Evolutionary conservation across 1,140 invertebrate genomes (phyloP).

Genomic region (Bombus waltoni): DNA sequence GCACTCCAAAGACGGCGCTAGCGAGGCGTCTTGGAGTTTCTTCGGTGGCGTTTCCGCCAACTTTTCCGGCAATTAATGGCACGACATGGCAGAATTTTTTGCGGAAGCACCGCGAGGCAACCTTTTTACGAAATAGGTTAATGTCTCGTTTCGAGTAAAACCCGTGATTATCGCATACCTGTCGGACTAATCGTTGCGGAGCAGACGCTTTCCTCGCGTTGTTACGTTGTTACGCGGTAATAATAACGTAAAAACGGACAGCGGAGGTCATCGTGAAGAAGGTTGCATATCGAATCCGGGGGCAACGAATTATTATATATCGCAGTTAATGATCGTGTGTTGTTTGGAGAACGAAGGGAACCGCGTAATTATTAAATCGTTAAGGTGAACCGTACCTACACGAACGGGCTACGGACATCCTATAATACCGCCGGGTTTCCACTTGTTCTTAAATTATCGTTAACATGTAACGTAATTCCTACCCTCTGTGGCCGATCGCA

Average conservation of each 20-base stretch:
- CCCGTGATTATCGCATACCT: background rate
- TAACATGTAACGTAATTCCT: slow-evolving; percentile 30
- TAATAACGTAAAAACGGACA: slow-evolving; percentile 41
- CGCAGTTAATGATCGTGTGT: slow-evolving; percentile 48
- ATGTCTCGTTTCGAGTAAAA: background rate
- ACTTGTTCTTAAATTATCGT: slow-evolving; percentile 54
- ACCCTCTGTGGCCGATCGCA: background rate
- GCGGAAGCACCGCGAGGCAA: background rate
- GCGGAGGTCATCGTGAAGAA: slow-evolving; percentile 15
- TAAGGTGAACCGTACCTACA: slow-evolving; percentile 44
- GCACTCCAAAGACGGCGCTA: background rate
- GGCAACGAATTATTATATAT: slow-evolving; percentile 45
- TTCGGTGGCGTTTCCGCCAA: background rate
- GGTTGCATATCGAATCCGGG: slow-evolving; percentile 54
- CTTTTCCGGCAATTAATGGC: background rate
- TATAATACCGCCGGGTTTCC: slow-evolving; percentile 12
- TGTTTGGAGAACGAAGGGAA: slow-evolving; percentile 43
- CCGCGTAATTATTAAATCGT: slow-evolving; percentile 61
- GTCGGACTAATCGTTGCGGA: slow-evolving; percentile 15
- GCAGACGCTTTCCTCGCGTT: slow-evolving; percentile 40
- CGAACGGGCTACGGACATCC: slow-evolving; percentile 7
- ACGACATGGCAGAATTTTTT: background rate
- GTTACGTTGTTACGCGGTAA: slow-evolving; percentile 56
- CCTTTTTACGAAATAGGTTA: background rate
- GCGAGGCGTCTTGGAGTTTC: background rate